A percentile compares a stretch with the other conserved stretches of the same genome.
Conservation (phyloP, 2,888 invertebrate genomes). For the Orthonychiurus folsomi region DNA sequence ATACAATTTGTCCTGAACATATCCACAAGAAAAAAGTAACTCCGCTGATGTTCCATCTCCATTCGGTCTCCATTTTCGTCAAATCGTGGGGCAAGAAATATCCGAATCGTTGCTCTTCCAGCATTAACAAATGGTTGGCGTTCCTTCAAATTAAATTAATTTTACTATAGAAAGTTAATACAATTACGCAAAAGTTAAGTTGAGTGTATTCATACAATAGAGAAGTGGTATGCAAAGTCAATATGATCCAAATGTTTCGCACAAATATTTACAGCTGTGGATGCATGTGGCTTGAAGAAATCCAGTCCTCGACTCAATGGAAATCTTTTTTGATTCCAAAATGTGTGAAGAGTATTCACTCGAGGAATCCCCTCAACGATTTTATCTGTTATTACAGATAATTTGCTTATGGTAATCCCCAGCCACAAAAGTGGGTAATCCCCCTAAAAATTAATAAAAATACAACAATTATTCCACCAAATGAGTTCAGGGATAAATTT, state of each 20-base stretch:
- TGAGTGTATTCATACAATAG: constrained; percentile 2
- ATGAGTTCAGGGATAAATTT: too few species aligned
- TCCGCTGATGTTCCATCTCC: constrained; percentile 40
- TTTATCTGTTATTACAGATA: not conserved
- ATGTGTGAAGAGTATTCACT: constrained; percentile 1
- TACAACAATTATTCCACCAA: too few species aligned
- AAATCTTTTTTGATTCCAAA: constrained; percentile 2
- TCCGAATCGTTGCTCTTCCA: constrained; percentile 29
- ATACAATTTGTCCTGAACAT: constrained; percentile 40
- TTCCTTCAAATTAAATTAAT: not conserved
- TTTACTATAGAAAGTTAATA: too few species aligned
- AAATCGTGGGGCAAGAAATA: constrained; percentile 41
- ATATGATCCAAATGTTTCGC: constrained; percentile 10
- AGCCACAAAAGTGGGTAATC: constrained; percentile 5
- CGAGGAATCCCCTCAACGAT: too few species aligned
- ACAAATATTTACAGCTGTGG: constrained; percentile 4
- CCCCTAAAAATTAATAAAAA: constrained; percentile 8
- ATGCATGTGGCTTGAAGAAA: not conserved
- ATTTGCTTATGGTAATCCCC: not conserved
- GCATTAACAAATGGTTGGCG: not conserved
- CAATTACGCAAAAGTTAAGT: constrained; percentile 3
- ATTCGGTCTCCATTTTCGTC: constrained; percentile 40
- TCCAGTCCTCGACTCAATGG: constrained; percentile 6
- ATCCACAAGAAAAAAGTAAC: constrained; percentile 42
- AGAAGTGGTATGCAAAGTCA: constrained; percentile 4